These are phyloP conservation scores for Nebria ingens DNA, from an alignment of 1,140 invertebrate species.

Conservation along the genomic window DNA sequence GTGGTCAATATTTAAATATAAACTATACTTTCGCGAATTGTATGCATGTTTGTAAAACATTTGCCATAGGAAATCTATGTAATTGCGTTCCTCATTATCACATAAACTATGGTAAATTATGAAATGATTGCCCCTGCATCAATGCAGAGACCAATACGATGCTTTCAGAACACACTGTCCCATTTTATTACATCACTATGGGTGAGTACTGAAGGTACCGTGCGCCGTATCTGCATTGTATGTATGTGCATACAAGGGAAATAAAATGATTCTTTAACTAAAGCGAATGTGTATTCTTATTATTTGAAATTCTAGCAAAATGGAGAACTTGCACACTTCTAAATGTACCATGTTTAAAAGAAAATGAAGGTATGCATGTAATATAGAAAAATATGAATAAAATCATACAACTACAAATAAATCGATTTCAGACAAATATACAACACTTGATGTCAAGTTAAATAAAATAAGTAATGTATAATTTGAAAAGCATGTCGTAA, in stretches of 20 bases:
- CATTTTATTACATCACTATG: no score
- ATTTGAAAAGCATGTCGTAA: no score
- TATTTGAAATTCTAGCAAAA: conserved; percentile 13
- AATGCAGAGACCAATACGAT: no score
- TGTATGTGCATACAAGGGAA: no score
- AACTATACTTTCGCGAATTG: conserved; percentile 16
- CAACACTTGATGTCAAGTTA: conserved; percentile 10
- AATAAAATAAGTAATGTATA: conserved; percentile 8
- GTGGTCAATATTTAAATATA: conserved; percentile 9
- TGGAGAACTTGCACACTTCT: conserved; percentile 14
- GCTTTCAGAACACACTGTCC: no score
- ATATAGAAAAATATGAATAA: no score
- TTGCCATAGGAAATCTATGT: conserved; percentile 11
- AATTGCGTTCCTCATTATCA: conserved; percentile 17
- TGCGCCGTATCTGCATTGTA: no score
- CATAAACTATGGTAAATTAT: conserved; percentile 10
- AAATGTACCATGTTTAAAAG: conserved; percentile 14
- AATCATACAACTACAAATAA: no score
- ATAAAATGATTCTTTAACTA: no score
- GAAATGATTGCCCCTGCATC: background rate
- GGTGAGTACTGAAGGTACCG: no score
- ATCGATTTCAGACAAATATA: background rate
- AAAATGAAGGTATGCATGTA: conserved; percentile 12
- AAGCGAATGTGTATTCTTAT: no score
- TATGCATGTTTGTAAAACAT: conserved; percentile 15